phyloP scores from a whole-genome alignment of 2,888 invertebrate genomes.

The Parapristionchus giblindavisi region DNA sequence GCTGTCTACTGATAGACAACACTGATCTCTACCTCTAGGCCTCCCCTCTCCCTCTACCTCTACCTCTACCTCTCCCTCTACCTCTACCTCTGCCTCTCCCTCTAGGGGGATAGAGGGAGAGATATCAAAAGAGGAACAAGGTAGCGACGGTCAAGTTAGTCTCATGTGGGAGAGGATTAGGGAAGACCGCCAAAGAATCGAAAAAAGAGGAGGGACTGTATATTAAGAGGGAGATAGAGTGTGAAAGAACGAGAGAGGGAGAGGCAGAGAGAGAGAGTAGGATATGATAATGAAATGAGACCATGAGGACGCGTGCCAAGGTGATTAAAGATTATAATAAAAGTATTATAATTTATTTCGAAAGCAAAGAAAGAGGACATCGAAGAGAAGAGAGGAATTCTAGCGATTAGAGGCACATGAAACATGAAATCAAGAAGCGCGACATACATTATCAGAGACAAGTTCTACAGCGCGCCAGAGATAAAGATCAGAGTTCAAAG shows the following conservation, averaged over 20 bases:
- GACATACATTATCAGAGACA: not conserved
- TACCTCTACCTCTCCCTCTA: not conserved
- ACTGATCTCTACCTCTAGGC: not conserved
- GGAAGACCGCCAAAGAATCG: conserved; percentile 18
- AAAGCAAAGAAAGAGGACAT: too few species aligned
- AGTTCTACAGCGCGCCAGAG: not conserved
- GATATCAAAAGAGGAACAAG: too few species aligned
- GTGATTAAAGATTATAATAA: too few species aligned
- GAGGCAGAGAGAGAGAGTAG: not conserved
- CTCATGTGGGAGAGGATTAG: too few species aligned
- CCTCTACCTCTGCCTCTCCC: too few species aligned
- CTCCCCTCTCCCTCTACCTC: not conserved
- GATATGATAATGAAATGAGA: conserved; percentile 14
- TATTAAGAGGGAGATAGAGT: conserved; percentile 10
- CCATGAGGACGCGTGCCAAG: not conserved
- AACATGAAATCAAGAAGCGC: too few species aligned
- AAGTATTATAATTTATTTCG: too few species aligned
- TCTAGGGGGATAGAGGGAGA: too few species aligned
- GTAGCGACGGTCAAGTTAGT: too few species aligned
- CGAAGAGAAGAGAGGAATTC: too few species aligned
- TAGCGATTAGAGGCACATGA: too few species aligned
- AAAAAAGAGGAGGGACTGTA: not conserved
- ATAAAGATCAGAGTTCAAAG: not conserved
- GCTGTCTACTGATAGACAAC: too few species aligned
- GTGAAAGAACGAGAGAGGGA: conserved; percentile 9